Base-by-base conservation (phyloP, 1,140 invertebrate genomes). In the Papilio machaon region DNA sequence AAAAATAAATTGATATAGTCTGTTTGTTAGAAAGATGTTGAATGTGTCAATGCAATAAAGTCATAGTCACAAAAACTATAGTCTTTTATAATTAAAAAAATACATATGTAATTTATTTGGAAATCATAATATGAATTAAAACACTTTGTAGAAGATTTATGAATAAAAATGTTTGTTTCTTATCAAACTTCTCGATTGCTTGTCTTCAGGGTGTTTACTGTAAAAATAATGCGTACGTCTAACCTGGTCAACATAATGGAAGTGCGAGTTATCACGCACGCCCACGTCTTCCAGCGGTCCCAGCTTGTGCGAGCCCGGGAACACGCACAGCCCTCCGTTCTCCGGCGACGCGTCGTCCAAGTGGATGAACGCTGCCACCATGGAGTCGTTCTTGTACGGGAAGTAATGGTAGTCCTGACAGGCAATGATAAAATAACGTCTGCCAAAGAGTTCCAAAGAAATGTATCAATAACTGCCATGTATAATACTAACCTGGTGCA, bases 391-490 rank as follows among this genome's bases (percentile, higher is more conserved):
- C 83, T 95, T 93, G 84, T 95, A 95, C 0, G 96, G 96, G 85
- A 96, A 96, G 82, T 96, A 96, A 52, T 95, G 96, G 85, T 97
- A 96, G 81, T 96, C 96, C 95, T 96, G 85, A 46, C 80, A 67
- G 4, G 13, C 47, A 30, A 64, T 8, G 30, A 70, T 1, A 67
- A 64, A 4, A 67, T 70, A 11, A 35, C 13, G 1, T 23, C 11
- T 38, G 23, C 23, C 23, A 30, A 30, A 7, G 30, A n/a, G 11
- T 2, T 35, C 11, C 7, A 35, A 70, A 38, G 30, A 70, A 5
- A 70, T 70, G 54, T 17, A 70, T 60, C 8, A 5, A 52, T 8
- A 43, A 43, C 38, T 43, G 15, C n/a, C 0, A 5, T 1, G 46
- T n/a, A 17, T 49, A n/a, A n/a, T 49, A 38, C 30, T 64, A 17